Percentiles rank a stretch among this genome's conserved stretches.
These are phyloP conservation scores for Prenolepis imparis DNA, from an alignment of 2,888 invertebrate genomes.

Conservation along the genomic window DNA sequence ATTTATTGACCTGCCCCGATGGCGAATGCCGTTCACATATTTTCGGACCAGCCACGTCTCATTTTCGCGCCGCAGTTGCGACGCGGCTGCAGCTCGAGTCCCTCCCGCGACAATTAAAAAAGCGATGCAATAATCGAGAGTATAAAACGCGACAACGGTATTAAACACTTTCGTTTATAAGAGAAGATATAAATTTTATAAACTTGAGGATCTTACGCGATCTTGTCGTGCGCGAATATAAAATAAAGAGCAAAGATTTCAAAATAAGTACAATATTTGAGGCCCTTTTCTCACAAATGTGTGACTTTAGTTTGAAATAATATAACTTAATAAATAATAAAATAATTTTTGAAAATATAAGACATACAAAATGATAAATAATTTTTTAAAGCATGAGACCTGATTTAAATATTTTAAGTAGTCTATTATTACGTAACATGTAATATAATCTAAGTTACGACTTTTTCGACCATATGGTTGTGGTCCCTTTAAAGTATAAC, in stretches of 20 bases:
- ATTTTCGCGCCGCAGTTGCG: constrained; percentile 14
- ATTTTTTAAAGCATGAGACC: neutral
- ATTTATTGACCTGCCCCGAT: constrained; percentile 54
- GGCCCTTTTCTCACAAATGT: neutral
- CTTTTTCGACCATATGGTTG: too few relatives aligned
- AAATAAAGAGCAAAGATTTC: neutral
- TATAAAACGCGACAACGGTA: constrained; percentile 35
- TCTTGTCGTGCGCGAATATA: neutral
- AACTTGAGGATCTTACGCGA: neutral
- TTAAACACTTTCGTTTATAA: neutral
- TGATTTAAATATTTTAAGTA: neutral
- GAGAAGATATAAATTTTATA: neutral
- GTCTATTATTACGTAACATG: neutral
- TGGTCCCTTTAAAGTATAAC: too few relatives aligned
- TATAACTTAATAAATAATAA: too few relatives aligned
- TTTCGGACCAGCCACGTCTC: constrained; percentile 22
- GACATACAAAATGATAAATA: neutral
- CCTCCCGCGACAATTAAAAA: constrained; percentile 26
- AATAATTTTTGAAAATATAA: neutral
- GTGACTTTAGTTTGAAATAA: neutral
- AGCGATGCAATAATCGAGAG: constrained; percentile 38
- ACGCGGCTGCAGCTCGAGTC: constrained; percentile 1
- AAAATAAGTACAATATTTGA: neutral
- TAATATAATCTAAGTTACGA: too few relatives aligned
- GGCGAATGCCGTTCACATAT: constrained; percentile 22